phyloP scores from a whole-genome alignment of 2,888 invertebrate genomes.

The Tachystola acroxantha region DNA sequence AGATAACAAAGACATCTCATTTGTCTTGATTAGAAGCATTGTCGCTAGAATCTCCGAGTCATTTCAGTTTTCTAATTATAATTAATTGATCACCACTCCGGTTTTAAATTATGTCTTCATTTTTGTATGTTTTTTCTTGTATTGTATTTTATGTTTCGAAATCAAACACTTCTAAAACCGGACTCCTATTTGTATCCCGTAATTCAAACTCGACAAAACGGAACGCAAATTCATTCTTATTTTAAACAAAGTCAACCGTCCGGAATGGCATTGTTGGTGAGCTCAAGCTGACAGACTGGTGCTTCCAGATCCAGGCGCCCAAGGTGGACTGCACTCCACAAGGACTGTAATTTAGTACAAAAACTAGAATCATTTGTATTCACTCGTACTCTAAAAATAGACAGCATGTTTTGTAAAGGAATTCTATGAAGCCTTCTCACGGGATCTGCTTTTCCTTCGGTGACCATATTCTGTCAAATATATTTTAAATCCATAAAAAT shows the following conservation, averaged over 20 bases:
- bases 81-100: background rate
- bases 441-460: too few relatives aligned
- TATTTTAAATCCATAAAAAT: too few relatives aligned
- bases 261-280: conserved; percentile 33
- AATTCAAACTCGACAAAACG: too few relatives aligned
- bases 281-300: conserved; percentile 34
- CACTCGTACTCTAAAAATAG: conserved; percentile 12
- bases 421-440: too few relatives aligned
- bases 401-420: too few relatives aligned
- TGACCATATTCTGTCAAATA: too few relatives aligned
- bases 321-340: conserved; percentile 27
- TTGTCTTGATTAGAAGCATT: background rate
- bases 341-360: conserved; percentile 16
- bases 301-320: conserved; percentile 18
- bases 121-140: background rate
- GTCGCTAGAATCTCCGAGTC: background rate
- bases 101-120: background rate
- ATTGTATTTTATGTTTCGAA: background rate
- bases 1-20: background rate
- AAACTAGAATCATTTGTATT: background rate
- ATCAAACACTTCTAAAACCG: too few relatives aligned
- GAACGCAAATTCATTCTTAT: too few relatives aligned
- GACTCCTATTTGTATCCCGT: too few relatives aligned
- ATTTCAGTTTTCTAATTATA: background rate
- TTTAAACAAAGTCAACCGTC: conserved; percentile 26